Conservation (phyloP, 2,888 invertebrate species). For the Acleris sparsana region DNA sequence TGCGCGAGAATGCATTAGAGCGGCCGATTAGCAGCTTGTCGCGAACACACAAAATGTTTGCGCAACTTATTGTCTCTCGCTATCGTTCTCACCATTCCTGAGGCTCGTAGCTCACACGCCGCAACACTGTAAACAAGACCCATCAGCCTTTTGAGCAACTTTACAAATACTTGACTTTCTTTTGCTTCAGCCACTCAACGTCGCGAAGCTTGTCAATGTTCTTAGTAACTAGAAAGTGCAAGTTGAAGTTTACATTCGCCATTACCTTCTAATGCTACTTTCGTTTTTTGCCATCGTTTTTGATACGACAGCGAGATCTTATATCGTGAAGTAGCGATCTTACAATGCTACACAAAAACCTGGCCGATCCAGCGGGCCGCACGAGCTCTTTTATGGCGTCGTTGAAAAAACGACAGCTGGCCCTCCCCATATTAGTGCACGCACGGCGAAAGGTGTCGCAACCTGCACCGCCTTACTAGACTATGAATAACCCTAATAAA, state of each 20-base stretch:
- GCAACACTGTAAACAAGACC: slow-evolving; percentile 43
- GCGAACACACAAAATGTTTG: slow-evolving; percentile 48
- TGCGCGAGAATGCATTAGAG: slow-evolving; percentile 41
- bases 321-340: slow-evolving; percentile 48
- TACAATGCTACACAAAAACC: slow-evolving; percentile 48
- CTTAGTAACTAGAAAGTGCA: slow-evolving; percentile 51
- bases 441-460: slow-evolving; percentile 61
- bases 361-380: slow-evolving; percentile 46
- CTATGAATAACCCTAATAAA: slow-evolving; percentile 51
- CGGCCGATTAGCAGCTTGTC: slow-evolving; percentile 46
- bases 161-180: slow-evolving; percentile 45
- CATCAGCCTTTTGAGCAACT: slow-evolving; percentile 38
- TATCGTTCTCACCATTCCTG: slow-evolving; percentile 44
- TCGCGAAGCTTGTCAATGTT: slow-evolving; percentile 43
- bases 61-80: slow-evolving; percentile 45
- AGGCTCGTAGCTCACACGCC: slow-evolving; percentile 34
- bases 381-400: slow-evolving; percentile 52
- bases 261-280: slow-evolving; percentile 43
- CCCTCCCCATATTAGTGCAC: slow-evolving; percentile 54
- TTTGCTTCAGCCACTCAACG: slow-evolving; percentile 42
- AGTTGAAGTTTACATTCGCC: slow-evolving; percentile 44
- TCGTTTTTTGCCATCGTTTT: slow-evolving; percentile 49
- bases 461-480: slow-evolving; percentile 45
- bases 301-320: slow-evolving; percentile 43
- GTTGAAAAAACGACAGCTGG: slow-evolving; percentile 60